These are phyloP conservation scores for Epinephelus coioides DNA, from an alignment of 2,797 vertebrate species.

Conservation along the genomic window DNA sequence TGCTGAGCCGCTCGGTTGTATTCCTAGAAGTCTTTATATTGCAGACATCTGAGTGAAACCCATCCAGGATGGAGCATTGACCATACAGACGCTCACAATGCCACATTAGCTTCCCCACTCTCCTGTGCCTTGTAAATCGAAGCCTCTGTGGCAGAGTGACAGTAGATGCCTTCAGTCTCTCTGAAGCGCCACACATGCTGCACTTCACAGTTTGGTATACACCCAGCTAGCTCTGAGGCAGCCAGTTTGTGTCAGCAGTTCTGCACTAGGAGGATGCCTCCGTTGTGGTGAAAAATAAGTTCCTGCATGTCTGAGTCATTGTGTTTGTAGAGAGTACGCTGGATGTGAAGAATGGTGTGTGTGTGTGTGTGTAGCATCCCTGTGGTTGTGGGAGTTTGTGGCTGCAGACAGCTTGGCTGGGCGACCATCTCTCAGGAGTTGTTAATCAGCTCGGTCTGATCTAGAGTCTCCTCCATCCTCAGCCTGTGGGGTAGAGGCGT, in stretches of 20 bases:
- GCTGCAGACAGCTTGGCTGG: conserved; percentile 82
- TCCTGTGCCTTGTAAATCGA: conserved; percentile 50
- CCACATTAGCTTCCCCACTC: conserved; percentile 33
- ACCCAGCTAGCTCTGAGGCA: conserved; percentile 66
- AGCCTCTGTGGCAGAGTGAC: conserved; percentile 54
- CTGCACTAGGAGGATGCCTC: conserved; percentile 74
- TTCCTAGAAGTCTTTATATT: conserved; percentile 32
- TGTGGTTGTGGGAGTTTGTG: conserved; percentile 78
- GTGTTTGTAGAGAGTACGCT: conserved; percentile 64
- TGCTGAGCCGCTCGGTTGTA: conserved; percentile 5
- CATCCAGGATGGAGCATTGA: conserved; percentile 34
- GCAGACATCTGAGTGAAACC: conserved; percentile 43
- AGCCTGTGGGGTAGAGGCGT: conserved; percentile 49
- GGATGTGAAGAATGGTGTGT: conserved; percentile 66
- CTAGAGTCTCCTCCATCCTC: conserved; percentile 60
- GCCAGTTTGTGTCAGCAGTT: conserved; percentile 81
- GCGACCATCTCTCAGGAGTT: conserved; percentile 73
- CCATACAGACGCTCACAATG: conserved; percentile 32
- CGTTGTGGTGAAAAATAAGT: conserved; percentile 80
- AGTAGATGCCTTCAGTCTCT: conserved; percentile 49
- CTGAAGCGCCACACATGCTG: conserved; percentile 69
- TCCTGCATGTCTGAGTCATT: conserved; percentile 79
- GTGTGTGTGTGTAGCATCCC: conserved; percentile 59
- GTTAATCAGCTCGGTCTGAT: conserved; percentile 80
- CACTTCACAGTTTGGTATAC: conserved; percentile 62